phyloP scores from a whole-genome alignment of 2,888 invertebrate genomes.

The Asteroscopus sphinx region DNA sequence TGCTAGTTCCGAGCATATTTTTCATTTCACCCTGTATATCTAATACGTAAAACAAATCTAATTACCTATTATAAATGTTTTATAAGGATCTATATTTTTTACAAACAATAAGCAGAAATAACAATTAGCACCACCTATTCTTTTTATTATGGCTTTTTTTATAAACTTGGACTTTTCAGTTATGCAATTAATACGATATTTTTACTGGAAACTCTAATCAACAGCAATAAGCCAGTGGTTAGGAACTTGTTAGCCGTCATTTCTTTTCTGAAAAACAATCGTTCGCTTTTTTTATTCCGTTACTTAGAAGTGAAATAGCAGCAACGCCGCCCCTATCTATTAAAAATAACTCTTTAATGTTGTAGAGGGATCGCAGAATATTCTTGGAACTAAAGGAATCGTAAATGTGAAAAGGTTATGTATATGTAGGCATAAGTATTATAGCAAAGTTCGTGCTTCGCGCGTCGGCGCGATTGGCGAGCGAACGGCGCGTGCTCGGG shows the following conservation, averaged over 20 bases:
- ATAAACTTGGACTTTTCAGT: slow-evolving; percentile 33
- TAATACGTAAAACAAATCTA: not conserved
- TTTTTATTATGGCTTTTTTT: slow-evolving; percentile 21
- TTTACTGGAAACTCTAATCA: slow-evolving; percentile 55
- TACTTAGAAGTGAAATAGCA: slow-evolving; percentile 58
- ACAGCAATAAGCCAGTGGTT: slow-evolving; percentile 46
- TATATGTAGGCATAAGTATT: too few relatives aligned
- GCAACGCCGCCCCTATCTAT: slow-evolving; percentile 60
- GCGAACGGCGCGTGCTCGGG: slow-evolving; percentile 80
- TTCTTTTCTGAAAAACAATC: slow-evolving; percentile 58
- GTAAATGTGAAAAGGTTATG: slow-evolving; percentile 80
- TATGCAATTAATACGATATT: slow-evolving; percentile 48
- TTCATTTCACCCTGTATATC: not conserved
- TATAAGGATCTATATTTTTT: slow-evolving; percentile 8
- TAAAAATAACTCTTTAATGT: slow-evolving; percentile 67
- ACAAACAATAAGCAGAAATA: slow-evolving; percentile 27
- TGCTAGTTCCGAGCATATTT: too few relatives aligned
- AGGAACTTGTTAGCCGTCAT: slow-evolving; percentile 57
- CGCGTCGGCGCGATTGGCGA: slow-evolving; percentile 59
- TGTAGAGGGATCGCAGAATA: slow-evolving; percentile 65
- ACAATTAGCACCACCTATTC: slow-evolving; percentile 24
- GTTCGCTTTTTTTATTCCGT: slow-evolving; percentile 59
- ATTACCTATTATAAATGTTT: slow-evolving; percentile 7
- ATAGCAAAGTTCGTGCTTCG: slow-evolving; percentile 17
- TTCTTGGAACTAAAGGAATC: slow-evolving; percentile 81